These are phyloP conservation scores for Anhinga anhinga DNA, from an alignment of 2,113 vertebrate genomes.

Conservation along the genomic window DNA sequence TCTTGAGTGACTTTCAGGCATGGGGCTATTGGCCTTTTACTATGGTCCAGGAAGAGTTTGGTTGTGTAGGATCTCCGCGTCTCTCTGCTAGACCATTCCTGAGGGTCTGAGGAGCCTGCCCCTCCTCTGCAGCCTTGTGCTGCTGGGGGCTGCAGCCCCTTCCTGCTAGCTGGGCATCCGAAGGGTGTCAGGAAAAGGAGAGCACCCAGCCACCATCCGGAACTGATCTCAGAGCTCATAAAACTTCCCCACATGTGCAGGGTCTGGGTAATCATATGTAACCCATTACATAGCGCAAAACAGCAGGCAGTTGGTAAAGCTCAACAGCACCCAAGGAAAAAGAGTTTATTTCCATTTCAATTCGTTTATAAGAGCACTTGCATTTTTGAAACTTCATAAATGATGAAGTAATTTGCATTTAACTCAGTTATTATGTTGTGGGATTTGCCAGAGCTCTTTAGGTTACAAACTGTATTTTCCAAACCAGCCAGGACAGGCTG, in stretches of 20 bases:
- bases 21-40: neutral
- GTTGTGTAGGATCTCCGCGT: neutral
- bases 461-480: conserved; percentile 56
- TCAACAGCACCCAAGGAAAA: neutral
- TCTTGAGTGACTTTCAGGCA: neutral
- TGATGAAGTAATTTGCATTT: conserved; percentile 11
- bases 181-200: neutral
- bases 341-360: neutral
- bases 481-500: neutral
- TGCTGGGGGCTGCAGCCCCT: neutral
- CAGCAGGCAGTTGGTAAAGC: neutral
- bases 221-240: neutral
- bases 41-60: neutral
- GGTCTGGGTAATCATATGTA: neutral
- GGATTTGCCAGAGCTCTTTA: conserved; percentile 26
- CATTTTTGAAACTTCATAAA: neutral
- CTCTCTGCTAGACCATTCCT: neutral
- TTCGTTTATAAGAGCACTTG: neutral
- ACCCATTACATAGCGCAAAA: neutral
- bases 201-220: neutral
- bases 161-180: neutral
- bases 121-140: neutral
- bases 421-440: conserved; percentile 1
- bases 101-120: neutral
- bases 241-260: neutral